Conservation (phyloP, 1,140 invertebrate genomes). For the Chlorops oryzae region DNA sequence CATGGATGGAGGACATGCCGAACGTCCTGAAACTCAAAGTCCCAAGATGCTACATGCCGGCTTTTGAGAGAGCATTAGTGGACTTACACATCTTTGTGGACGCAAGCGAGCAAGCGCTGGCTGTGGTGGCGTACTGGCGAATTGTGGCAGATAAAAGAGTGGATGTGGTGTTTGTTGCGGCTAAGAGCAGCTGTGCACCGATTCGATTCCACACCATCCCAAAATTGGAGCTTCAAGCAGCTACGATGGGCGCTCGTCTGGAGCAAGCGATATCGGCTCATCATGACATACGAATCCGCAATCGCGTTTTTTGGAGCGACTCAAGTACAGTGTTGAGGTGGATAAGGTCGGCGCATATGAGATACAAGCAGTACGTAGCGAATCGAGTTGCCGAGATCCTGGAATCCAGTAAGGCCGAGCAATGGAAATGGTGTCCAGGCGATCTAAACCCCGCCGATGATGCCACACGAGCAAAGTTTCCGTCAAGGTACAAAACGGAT, state of each 20-base stretch:
- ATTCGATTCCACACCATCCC: conserved; percentile 22
- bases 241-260: conserved; percentile 20
- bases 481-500: neutral
- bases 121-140: conserved; percentile 25
- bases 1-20: no score
- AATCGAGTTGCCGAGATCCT: conserved; percentile 25
- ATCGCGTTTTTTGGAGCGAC: neutral
- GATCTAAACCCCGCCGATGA: conserved; percentile 26
- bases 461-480: conserved; percentile 16
- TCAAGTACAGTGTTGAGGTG: neutral
- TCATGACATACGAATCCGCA: neutral
- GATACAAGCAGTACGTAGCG: no score
- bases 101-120: no score
- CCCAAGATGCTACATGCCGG: neutral
- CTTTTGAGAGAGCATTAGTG: neutral
- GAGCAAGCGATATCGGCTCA: neutral
- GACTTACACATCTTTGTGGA: conserved; percentile 19
- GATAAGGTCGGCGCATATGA: neutral
- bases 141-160: neutral
- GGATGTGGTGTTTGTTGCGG: conserved; percentile 13
- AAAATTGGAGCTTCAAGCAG: conserved; percentile 26
- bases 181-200: conserved; percentile 23
- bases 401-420: neutral
- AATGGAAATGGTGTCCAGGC: no score
- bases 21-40: no score